Percentiles rank a stretch among this genome's conserved stretches.
Conservation (phyloP, 2,113 vertebrate species). For the Tupaia tana region DNA sequence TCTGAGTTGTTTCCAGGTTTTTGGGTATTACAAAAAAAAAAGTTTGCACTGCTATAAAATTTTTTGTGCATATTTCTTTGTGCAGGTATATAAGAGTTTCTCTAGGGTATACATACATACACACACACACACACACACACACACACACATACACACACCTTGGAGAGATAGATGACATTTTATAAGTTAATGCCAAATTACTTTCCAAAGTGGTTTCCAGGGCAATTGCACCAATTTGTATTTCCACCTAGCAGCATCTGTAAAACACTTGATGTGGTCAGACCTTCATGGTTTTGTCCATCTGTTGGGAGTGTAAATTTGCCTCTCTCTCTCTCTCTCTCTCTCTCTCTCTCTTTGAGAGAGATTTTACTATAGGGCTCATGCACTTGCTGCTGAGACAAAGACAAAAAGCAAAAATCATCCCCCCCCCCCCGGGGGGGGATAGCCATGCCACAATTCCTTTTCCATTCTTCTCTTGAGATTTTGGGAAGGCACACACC, state of each 20-base stretch:
- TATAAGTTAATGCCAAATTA: background rate
- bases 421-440: too few relatives aligned
- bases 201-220: background rate
- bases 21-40: background rate
- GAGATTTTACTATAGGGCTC: too few relatives aligned
- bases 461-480: too few relatives aligned
- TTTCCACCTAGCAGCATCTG: background rate
- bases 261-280: background rate
- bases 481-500: too few relatives aligned
- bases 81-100: background rate
- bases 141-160: too few relatives aligned
- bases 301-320: background rate
- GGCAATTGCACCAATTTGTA: background rate
- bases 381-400: too few relatives aligned
- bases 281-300: background rate
- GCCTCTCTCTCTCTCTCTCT: background rate
- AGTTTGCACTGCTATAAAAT: background rate
- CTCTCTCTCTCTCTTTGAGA: too few relatives aligned
- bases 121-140: too few relatives aligned
- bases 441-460: too few relatives aligned
- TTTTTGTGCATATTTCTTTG: background rate
- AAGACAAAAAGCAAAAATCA: too few relatives aligned
- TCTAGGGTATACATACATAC: background rate
- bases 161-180: background rate
- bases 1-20: background rate